These are phyloP conservation scores for Sphaeramia orbicularis DNA, from an alignment of 2,797 vertebrate genomes.

Conservation along the genomic window DNA sequence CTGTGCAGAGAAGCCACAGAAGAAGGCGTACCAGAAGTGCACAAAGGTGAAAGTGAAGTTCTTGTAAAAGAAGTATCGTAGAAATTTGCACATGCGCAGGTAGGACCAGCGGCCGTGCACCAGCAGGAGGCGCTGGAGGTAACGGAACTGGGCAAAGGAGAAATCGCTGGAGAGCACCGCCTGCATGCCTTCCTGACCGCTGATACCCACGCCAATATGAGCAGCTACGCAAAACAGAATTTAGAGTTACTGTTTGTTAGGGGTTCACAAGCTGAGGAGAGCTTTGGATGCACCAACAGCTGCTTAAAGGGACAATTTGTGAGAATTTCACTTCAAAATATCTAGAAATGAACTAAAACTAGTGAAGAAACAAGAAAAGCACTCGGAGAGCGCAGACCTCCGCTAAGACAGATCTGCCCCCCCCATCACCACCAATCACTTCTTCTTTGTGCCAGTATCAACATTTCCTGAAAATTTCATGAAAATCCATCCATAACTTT, in stretches of 20 bases:
- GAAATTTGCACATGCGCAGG: conserved; percentile 96
- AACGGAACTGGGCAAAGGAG: conserved; percentile 94
- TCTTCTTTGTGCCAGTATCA: too few species aligned
- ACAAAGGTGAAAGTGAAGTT: conserved; percentile 96
- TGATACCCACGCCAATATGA: conserved; percentile 95
- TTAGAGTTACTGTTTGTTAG: too few species aligned
- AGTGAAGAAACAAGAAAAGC: too few species aligned
- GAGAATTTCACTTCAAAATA: too few species aligned
- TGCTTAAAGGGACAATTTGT: too few species aligned
- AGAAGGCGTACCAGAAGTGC: conserved; percentile 98
- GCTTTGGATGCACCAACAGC: too few species aligned
- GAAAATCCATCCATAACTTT: too few species aligned
- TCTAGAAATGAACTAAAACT: too few species aligned
- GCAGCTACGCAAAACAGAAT: conserved; percentile 81
- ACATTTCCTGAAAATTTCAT: too few species aligned
- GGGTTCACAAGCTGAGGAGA: neutral
- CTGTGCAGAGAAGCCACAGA: conserved; percentile 97
- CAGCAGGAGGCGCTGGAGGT: conserved; percentile 95
- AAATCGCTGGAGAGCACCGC: conserved; percentile 94
- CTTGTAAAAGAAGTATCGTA: conserved; percentile 97
- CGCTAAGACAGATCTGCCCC: too few species aligned
- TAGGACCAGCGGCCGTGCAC: conserved; percentile 98
- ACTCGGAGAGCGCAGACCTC: too few species aligned
- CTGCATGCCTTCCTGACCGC: conserved; percentile 95
- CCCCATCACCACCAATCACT: too few species aligned